These are phyloP conservation scores for Cotesia glomerata DNA, from an alignment of 1,140 invertebrate species.

Conservation along the genomic window DNA sequence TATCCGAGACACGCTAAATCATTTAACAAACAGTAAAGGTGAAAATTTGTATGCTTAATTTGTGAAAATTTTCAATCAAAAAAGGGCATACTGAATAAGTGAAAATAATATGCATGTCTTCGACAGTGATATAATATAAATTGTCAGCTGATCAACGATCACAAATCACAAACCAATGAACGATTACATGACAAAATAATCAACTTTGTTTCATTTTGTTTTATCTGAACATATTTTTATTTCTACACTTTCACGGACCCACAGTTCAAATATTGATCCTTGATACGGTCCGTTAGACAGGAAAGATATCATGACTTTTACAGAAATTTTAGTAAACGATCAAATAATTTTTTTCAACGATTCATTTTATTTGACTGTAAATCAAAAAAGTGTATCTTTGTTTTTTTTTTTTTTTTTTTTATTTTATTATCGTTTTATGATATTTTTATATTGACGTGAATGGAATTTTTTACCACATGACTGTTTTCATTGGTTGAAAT, in stretches of 20 bases:
- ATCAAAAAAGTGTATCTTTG: not conserved
- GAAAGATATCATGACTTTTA: not conserved
- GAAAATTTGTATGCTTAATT: no score
- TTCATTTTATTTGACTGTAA: not conserved
- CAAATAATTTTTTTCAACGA: not conserved
- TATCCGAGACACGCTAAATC: no score
- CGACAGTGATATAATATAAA: not conserved
- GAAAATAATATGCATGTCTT: not conserved
- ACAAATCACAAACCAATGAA: constrained; percentile 4
- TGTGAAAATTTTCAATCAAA: no score
- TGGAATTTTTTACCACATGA: no score
- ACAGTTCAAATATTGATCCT: not conserved
- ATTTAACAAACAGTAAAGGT: no score
- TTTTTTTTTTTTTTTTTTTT: no score
- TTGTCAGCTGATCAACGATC: constrained; percentile 13
- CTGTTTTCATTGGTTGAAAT: not conserved
- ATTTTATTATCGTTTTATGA: not conserved
- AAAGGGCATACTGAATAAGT: no score
- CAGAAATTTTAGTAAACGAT: no score
- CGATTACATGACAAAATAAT: constrained; percentile 19
- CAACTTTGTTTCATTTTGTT: not conserved
- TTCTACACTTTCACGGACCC: not conserved
- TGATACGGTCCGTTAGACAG: not conserved
- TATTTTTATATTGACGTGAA: not conserved
- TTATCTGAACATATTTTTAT: constrained; percentile 9